phyloP scores from a whole-genome alignment of 1,140 invertebrate species.

The Micrasema longulum region DNA sequence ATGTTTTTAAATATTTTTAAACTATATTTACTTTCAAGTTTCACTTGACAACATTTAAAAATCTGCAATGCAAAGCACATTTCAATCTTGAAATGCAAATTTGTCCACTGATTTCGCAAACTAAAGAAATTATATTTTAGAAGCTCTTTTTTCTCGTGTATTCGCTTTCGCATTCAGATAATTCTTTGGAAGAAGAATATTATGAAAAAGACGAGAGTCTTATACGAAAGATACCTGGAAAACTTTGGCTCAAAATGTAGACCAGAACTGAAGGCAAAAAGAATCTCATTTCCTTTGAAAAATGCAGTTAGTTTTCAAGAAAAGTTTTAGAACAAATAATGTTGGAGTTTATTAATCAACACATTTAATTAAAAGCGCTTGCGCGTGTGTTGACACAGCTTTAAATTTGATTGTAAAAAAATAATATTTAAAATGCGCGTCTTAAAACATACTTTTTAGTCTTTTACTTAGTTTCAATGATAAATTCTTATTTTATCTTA shows the following conservation, averaged over 20 bases:
- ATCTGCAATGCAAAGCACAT: conserved; percentile 12
- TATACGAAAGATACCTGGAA: conserved; percentile 5
- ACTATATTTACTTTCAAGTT: no score
- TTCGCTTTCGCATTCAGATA: conserved; percentile 7
- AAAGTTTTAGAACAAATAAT: background rate
- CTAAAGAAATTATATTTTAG: conserved; percentile 34
- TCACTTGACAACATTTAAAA: conserved; percentile 1
- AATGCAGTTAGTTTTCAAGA: background rate
- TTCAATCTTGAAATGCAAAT: conserved; percentile 38
- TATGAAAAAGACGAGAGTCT: conserved; percentile 8
- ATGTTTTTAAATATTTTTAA: no score
- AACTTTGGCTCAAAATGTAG: background rate
- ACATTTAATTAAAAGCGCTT: conserved; percentile 1
- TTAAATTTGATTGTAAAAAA: no score
- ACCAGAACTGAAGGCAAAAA: conserved; percentile 18
- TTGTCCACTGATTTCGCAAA: conserved; percentile 32
- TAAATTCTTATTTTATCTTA: no score
- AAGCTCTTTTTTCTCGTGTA: conserved; percentile 11
- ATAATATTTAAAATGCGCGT: no score
- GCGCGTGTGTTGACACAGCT: no score
- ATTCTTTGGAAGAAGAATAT: conserved; percentile 7
- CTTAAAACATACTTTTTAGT: no score
- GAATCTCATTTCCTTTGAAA: conserved; percentile 12
- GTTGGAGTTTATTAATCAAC: background rate
- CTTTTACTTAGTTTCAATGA: no score